Conservation (phyloP, 2,797 vertebrate species). For the Anniella stebbinsi region DNA sequence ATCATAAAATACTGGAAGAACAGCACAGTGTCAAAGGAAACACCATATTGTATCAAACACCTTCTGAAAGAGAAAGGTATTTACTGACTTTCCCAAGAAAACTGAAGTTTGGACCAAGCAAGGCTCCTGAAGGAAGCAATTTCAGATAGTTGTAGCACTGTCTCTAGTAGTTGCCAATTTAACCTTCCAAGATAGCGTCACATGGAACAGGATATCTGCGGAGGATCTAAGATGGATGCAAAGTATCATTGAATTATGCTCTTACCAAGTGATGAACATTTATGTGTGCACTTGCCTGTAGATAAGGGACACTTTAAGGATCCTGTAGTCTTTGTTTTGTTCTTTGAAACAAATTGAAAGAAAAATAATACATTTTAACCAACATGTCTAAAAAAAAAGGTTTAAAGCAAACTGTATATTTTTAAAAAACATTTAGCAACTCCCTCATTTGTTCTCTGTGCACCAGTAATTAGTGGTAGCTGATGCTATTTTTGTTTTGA, state of each 20-base stretch:
- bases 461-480: neutral
- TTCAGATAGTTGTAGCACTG: neutral
- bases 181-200: neutral
- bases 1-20: neutral
- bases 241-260: neutral
- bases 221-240: neutral
- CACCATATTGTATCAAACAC: neutral
- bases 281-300: neutral
- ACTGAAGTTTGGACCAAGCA: neutral
- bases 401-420: neutral
- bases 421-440: neutral
- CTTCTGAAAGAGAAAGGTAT: neutral
- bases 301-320: neutral
- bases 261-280: neutral
- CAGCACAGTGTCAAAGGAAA: neutral
- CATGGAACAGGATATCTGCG: neutral
- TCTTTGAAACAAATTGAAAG: neutral
- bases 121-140: neutral
- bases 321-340: neutral
- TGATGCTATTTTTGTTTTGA: neutral
- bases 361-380: neutral
- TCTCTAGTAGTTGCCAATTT: too few relatives aligned
- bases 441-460: neutral
- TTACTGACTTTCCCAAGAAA: neutral
- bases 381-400: neutral